These are phyloP conservation scores for Scopus umbretta DNA, from an alignment of 2,113 vertebrate species.

Conservation along the genomic window DNA sequence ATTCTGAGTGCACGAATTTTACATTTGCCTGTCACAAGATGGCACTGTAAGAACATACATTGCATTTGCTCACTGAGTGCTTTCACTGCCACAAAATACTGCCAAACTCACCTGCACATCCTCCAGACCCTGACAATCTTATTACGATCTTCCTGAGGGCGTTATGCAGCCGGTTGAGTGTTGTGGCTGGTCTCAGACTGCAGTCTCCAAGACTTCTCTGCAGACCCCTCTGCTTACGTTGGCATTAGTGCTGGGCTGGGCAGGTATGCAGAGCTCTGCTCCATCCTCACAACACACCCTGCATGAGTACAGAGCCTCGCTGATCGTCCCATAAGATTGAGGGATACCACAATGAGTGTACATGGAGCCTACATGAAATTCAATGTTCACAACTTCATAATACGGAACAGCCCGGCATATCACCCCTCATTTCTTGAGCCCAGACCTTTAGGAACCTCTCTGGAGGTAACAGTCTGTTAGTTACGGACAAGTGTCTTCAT, in stretches of 20 bases:
- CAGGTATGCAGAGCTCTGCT: background rate
- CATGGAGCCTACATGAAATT: background rate
- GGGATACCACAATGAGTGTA: rapidly evolving
- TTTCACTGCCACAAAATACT: background rate
- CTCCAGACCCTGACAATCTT: background rate
- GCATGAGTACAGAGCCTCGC: background rate
- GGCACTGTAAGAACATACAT: constrained; percentile 31
- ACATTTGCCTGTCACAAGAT: background rate
- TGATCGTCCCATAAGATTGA: rapidly evolving
- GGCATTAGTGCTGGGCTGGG: background rate
- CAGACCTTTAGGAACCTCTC: background rate
- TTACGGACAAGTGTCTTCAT: background rate
- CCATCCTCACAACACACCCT: background rate
- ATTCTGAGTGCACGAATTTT: background rate
- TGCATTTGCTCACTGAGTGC: background rate
- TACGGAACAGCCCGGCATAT: background rate
- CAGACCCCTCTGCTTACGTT: rapidly evolving
- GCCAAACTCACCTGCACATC: rapidly evolving
- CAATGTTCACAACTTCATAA: background rate
- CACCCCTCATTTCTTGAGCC: background rate
- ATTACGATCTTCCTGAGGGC: background rate
- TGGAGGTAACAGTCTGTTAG: background rate
- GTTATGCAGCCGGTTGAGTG: rapidly evolving
- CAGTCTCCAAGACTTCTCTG: background rate
- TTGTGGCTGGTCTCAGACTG: background rate